These are phyloP conservation scores for Tolypeutes matacus DNA, from an alignment of 2,797 vertebrate species.

Conservation along the genomic window DNA sequence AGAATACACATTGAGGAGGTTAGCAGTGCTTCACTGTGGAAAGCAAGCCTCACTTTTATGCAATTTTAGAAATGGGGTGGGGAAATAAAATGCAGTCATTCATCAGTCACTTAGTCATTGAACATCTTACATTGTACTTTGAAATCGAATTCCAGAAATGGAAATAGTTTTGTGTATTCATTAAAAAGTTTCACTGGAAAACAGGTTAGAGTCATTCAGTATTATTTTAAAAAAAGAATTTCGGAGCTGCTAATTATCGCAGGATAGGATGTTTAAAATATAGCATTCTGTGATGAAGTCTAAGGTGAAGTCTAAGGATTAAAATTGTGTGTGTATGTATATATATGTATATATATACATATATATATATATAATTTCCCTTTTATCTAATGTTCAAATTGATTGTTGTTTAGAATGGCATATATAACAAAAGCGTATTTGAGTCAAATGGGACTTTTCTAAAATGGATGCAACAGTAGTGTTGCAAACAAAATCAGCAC, in stretches of 20 bases:
- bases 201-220: conserved; percentile 81
- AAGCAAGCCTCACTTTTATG: conserved; percentile 77
- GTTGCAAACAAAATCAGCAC: conserved; percentile 86
- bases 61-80: conserved; percentile 72
- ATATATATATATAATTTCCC: too few species aligned
- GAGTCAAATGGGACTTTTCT: conserved; percentile 84
- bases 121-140: conserved; percentile 83
- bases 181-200: conserved; percentile 83
- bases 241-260: conserved; percentile 89
- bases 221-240: conserved; percentile 82
- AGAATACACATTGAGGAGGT: conserved; percentile 60
- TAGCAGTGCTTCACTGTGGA: conserved; percentile 75
- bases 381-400: conserved; percentile 87
- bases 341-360: background rate
- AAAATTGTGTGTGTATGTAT: conserved; percentile 19
- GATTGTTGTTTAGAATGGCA: conserved; percentile 88
- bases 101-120: conserved; percentile 81
- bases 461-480: conserved; percentile 85
- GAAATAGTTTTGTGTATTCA: conserved; percentile 65
- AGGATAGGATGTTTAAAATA: conserved; percentile 86
- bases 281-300: conserved; percentile 87
- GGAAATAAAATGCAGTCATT: conserved; percentile 72
- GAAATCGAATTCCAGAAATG: conserved; percentile 85
- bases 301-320: conserved; percentile 86
- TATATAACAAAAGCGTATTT: conserved; percentile 86